Conservation (phyloP, 2,113 vertebrate genomes). For the Strix aluco region DNA sequence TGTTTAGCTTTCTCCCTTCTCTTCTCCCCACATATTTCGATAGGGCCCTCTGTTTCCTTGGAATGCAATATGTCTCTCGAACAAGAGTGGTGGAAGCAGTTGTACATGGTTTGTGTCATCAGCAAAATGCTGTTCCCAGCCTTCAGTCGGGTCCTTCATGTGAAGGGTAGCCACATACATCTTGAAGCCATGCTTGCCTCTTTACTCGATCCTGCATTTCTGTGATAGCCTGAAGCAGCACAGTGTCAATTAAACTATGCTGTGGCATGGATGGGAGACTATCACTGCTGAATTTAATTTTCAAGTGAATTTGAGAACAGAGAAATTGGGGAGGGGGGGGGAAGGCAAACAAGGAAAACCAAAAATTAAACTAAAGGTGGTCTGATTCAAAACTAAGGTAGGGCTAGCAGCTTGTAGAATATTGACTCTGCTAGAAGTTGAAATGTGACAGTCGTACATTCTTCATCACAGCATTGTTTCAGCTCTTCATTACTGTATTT, state of each 20-base stretch:
- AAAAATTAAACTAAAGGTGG: not conserved
- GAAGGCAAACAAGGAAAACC: accelerated
- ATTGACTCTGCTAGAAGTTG: not conserved
- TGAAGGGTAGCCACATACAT: not conserved
- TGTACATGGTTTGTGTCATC: accelerated
- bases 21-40: not conserved
- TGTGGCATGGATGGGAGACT: not conserved
- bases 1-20: not conserved
- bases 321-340: not conserved
- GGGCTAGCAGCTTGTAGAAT: not conserved
- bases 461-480: not conserved
- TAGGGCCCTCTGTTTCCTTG: not conserved
- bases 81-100: not conserved
- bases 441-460: not conserved
- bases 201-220: not conserved
- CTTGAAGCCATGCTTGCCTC: not conserved
- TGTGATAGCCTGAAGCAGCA: not conserved
- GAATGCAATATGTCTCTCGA: not conserved
- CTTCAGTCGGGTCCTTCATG: not conserved
- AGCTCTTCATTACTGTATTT: not conserved
- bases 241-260: not conserved
- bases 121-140: not conserved
- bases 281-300: not conserved
- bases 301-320: not conserved
- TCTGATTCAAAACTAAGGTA: not conserved